Base-by-base conservation (phyloP, 1,140 invertebrate species). In the Drosophila orena region DNA sequence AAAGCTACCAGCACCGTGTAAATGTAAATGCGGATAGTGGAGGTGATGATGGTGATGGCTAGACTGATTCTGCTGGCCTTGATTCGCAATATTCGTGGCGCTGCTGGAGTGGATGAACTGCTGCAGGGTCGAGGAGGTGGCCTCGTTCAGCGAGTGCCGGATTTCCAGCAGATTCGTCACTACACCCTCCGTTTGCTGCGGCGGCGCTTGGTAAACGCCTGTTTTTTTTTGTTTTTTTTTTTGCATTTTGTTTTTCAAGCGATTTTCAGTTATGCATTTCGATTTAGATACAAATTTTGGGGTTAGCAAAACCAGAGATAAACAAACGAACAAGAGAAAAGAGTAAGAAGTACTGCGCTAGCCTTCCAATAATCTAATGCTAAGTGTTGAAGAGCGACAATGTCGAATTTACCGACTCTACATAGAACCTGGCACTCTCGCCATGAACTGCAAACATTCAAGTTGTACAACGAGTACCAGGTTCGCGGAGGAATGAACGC, bases 151-250 rank as follows among this genome's bases (percentile, higher is more conserved):
- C 22, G 91, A 91, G 46, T 86, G 81, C 17, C 91, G 81, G 50
- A 91, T 91, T 30, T 91, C 91, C 47, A 91, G 68, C 46, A 91
- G 75, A 71, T 91, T 91, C 5, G 91, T 91, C 22, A 91, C 81
- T 15, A 79, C 65, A 20, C 79, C 83, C 15, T 91, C 91, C 64
- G 62, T 54, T 52, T 76, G 76, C 66, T 75, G 79, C 34, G 72
- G 65, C 47, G 83, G 66, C 49, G 88, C 46, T 49, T 74, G 66
- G 74, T 91, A 92, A 58, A 92, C 90, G 79, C 91, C 91, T 92
- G n/a, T 2, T 20, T 42, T n/a, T 7, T 30, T 30, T 30, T n/a
- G n/a, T n/a, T 60, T 35, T n/a, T 7, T 30, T 30, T 30, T 2
- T 35, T 22, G 43, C 43, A 46, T 14, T 4, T 14, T 4, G 11